A percentile compares a stretch with the other conserved stretches of the same genome.
phyloP scores from a whole-genome alignment of 2,113 vertebrate species.

The Campylomormyrus tamandua region DNA sequence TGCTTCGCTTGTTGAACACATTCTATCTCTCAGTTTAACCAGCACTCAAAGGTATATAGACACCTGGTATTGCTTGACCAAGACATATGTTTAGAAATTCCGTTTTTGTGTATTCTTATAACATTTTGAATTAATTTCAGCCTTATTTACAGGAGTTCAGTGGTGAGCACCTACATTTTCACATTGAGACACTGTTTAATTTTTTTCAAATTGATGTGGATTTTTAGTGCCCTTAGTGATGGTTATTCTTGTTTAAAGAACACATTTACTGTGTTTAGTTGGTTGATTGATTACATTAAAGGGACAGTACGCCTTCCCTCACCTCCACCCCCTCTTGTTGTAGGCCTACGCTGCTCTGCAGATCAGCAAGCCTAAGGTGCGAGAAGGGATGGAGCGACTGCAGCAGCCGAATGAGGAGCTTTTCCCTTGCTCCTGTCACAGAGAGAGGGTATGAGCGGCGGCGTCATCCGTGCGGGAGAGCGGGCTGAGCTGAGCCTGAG shows the following conservation, averaged over 20 bases:
- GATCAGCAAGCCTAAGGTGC: conserved; percentile 72
- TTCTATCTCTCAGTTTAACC: not conserved
- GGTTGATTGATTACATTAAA: not conserved
- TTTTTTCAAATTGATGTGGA: not conserved
- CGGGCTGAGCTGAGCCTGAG: too few relatives aligned
- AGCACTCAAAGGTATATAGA: not conserved
- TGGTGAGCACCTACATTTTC: not conserved
- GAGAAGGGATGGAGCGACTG: conserved; percentile 82
- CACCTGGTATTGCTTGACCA: not conserved
- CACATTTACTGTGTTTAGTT: not conserved
- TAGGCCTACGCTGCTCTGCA: conserved; percentile 82
- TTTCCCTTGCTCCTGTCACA: conserved; percentile 83
- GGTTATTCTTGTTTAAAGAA: not conserved
- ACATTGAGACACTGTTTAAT: not conserved
- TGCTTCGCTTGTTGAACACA: not conserved
- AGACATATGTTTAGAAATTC: not conserved
- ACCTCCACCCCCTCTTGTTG: conserved; percentile 17
- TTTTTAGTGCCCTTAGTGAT: not conserved
- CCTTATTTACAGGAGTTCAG: not conserved
- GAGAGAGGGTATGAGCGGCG: conserved; percentile 52
- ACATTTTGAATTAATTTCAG: not conserved
- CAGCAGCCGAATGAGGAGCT: conserved; percentile 80
- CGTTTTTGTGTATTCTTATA: not conserved
- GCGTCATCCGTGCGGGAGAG: not conserved
- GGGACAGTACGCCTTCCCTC: not conserved